Conservation (phyloP, 2,888 invertebrate genomes). For the Andrena camellia region DNA sequence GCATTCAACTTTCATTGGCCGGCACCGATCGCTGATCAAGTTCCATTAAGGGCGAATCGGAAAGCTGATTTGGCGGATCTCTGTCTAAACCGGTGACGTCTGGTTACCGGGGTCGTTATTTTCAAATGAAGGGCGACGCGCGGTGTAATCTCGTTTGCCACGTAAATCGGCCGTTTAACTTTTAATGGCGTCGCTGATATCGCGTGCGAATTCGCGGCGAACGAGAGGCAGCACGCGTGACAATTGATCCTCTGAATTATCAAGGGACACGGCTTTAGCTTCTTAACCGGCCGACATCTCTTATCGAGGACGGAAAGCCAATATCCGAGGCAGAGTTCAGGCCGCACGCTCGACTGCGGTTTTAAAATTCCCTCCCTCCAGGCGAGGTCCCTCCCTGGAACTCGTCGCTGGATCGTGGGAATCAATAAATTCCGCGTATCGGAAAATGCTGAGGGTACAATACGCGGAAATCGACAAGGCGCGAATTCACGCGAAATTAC, state of each 20-base stretch:
- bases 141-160: slow-evolving; percentile 16
- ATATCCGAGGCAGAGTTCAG: slow-evolving; percentile 51
- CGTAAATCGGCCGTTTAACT: neutral
- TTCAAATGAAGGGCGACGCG: slow-evolving; percentile 3
- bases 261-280: neutral
- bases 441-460: slow-evolving; percentile 38
- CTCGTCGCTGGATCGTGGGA: slow-evolving; percentile 52
- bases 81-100: neutral
- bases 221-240: neutral
- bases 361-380: slow-evolving; percentile 50
- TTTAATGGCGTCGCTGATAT: slow-evolving; percentile 4
- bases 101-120: slow-evolving; percentile 10
- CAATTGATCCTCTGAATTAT: neutral
- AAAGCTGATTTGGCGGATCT: slow-evolving; percentile 55
- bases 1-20: slow-evolving; percentile 48
- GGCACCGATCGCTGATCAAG: slow-evolving; percentile 38
- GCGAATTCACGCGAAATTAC: slow-evolving; percentile 46
- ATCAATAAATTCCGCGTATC: slow-evolving; percentile 53
- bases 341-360: slow-evolving; percentile 37
- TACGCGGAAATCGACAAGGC: slow-evolving; percentile 22
- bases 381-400: slow-evolving; percentile 23
- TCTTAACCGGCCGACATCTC: neutral
- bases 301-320: slow-evolving; percentile 6
- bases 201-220: neutral
- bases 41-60: slow-evolving; percentile 56